These are phyloP conservation scores for Apolygus lucorum DNA, from an alignment of 1,140 invertebrate genomes.

Conservation along the genomic window DNA sequence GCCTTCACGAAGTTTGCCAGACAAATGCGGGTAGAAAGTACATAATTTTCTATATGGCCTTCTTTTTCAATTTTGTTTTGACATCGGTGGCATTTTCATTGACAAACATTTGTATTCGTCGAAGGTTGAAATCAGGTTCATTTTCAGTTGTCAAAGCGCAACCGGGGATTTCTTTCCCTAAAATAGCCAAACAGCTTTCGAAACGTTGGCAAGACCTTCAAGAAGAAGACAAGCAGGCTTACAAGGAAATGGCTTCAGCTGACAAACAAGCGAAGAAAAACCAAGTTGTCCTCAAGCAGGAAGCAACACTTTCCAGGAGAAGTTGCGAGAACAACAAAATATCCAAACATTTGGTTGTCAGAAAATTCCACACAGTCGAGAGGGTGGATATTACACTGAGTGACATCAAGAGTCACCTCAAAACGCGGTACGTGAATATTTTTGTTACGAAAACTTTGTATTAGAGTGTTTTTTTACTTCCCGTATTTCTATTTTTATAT, in stretches of 20 bases:
- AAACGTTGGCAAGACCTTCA: constrained; percentile 40
- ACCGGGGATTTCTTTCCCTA: constrained; percentile 38
- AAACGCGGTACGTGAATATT: not conserved
- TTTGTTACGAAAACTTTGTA: too few species aligned
- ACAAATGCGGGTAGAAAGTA: constrained; percentile 38
- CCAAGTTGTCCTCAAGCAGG: constrained; percentile 7
- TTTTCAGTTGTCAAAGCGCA: constrained; percentile 38
- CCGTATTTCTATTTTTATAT: too few species aligned
- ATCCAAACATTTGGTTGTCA: constrained; percentile 12
- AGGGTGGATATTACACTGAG: constrained; percentile 21
- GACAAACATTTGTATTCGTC: constrained; percentile 20
- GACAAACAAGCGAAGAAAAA: constrained; percentile 28
- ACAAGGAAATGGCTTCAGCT: constrained; percentile 37
- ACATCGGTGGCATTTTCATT: constrained; percentile 12
- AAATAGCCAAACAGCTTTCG: constrained; percentile 39
- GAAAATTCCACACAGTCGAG: not conserved
- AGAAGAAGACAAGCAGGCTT: constrained; percentile 41
- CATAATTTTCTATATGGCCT: too few species aligned
- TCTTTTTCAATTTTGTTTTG: constrained; percentile 18
- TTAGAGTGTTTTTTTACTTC: too few species aligned
- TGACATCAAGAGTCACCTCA: constrained; percentile 8
- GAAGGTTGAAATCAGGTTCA: not conserved
- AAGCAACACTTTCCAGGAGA: constrained; percentile 18
- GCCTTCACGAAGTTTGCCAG: constrained; percentile 39
- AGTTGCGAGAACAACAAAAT: constrained; percentile 12